A percentile compares a stretch with the other conserved stretches of the same genome.
Conservation (phyloP, 1,140 invertebrate species). For the Drosophila tropicalis region DNA sequence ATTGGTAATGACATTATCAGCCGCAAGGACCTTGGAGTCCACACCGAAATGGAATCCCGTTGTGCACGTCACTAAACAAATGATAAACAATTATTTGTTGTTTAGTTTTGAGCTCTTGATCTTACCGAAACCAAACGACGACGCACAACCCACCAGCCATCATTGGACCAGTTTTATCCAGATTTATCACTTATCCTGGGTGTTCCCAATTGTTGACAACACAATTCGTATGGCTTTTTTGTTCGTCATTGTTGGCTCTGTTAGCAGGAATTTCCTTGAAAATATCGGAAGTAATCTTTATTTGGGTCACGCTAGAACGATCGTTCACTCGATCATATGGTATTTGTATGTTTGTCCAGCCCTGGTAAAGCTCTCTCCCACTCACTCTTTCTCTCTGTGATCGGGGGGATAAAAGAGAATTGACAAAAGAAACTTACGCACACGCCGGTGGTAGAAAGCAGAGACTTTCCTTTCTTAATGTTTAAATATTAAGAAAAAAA, state of each 20-base stretch:
- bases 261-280: constrained; percentile 64
- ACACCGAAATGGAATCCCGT: constrained; percentile 30
- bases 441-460: constrained; percentile 34
- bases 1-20: constrained; percentile 74
- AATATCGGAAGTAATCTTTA: constrained; percentile 63
- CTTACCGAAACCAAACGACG: constrained; percentile 39
- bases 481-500: constrained; percentile 12
- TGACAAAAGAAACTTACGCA: constrained; percentile 37
- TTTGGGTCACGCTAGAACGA: neutral
- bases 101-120: constrained; percentile 61
- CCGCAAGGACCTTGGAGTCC: constrained; percentile 54
- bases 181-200: constrained; percentile 67
- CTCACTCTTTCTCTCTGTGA: neutral
- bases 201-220: constrained; percentile 64
- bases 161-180: neutral
- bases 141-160: constrained; percentile 21
- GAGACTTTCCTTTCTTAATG: neutral
- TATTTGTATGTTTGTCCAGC: neutral
- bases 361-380: neutral
- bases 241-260: constrained; percentile 19
- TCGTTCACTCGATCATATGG: neutral
- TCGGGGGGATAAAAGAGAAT: constrained; percentile 7
- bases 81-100: constrained; percentile 78
- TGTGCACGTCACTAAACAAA: constrained; percentile 65
- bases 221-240: constrained; percentile 31